Base-by-base conservation (phyloP, 2,113 vertebrate species). In the Potamarius usumacintae region DNA sequence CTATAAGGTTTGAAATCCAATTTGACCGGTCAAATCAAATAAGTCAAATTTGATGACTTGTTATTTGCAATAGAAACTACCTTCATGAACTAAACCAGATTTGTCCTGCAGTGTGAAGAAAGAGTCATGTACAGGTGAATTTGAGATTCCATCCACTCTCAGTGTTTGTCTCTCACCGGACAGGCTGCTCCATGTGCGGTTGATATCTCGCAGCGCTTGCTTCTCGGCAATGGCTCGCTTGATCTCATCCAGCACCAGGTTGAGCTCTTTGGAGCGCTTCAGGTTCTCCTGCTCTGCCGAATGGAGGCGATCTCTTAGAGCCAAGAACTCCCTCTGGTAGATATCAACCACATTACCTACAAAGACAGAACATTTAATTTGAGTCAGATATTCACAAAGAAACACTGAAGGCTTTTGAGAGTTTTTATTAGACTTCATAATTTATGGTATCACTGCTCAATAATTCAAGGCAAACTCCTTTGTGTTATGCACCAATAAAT, bases 221-320 rank as follows among this genome's bases (percentile, higher is more conserved):
- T 97, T 96, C 94, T 97, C 98, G 0, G 98, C 97, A 87, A 99
- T 96, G 0, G 97, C 97, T 90, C 96, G 94, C 94, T 99, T 99
- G 93, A 99, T 99, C 94, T 99, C 97, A 84, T 99, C 98, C 93
- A 99, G 96, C 69, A 99, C 97, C 94, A 99, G 93, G 93, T 99
- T 99, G 89, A 99, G 96, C 92, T 99, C 97, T 92, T 99, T 99
- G 11, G 98, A 99, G 88, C 98, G 97, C 91, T 96, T 97, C 85
- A 99, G 96, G 96, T 99, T 99, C 93, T 99, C 98, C 93, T 98
- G 97, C 93, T 99, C 98, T 0, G 98, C 97, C 0, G 96, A 95
- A 79, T 97, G 97, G 78, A 99, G 94, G 1, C 97, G 96, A 92
- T 99, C 98, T 55, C 97, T 96, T 87, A 99, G 93, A 0, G 97